A percentile compares a stretch with the other conserved stretches of the same genome.
Conservation (phyloP, 2,797 vertebrate genomes). For the Amblyopsis hoosieri region DNA sequence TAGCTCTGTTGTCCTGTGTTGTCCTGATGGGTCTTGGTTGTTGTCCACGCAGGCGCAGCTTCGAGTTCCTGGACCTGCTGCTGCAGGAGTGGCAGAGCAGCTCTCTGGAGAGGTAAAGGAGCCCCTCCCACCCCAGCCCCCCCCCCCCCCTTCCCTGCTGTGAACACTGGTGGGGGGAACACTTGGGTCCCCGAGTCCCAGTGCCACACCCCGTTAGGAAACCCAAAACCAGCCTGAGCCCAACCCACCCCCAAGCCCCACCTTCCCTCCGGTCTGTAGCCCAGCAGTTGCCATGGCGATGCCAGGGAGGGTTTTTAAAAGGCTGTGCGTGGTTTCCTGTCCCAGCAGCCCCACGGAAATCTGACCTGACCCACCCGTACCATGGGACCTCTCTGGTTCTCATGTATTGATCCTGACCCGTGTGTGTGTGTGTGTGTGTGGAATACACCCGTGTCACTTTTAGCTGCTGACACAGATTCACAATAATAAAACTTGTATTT, state of each 20-base stretch:
- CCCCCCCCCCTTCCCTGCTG: background rate
- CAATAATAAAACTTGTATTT: background rate
- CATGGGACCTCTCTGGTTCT: constrained; percentile 44
- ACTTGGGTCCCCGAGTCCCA: background rate
- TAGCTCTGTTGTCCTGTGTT: background rate
- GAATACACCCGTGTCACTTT: background rate
- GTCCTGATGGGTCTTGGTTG: background rate
- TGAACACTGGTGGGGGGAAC: background rate
- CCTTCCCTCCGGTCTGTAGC: background rate
- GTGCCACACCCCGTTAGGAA: constrained; percentile 14
- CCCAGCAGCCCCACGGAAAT: constrained; percentile 43
- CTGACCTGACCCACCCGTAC: constrained; percentile 25
- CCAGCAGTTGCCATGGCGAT: constrained; percentile 55
- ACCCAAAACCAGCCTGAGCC: constrained; percentile 32
- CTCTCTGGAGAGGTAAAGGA: constrained; percentile 87
- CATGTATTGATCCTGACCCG: constrained; percentile 20
- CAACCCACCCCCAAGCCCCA: background rate
- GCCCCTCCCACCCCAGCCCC: background rate
- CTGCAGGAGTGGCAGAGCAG: constrained; percentile 92
- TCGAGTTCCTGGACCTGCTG: constrained; percentile 91
- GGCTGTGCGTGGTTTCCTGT: constrained; percentile 40
- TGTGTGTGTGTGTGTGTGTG: constrained; percentile 8
- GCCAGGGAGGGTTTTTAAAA: constrained; percentile 38
- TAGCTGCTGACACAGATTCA: background rate
- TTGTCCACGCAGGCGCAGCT: constrained; percentile 83